These are phyloP conservation scores for Orestias chungarensis DNA, from an alignment of 2,797 vertebrate genomes.

Conservation along the genomic window DNA sequence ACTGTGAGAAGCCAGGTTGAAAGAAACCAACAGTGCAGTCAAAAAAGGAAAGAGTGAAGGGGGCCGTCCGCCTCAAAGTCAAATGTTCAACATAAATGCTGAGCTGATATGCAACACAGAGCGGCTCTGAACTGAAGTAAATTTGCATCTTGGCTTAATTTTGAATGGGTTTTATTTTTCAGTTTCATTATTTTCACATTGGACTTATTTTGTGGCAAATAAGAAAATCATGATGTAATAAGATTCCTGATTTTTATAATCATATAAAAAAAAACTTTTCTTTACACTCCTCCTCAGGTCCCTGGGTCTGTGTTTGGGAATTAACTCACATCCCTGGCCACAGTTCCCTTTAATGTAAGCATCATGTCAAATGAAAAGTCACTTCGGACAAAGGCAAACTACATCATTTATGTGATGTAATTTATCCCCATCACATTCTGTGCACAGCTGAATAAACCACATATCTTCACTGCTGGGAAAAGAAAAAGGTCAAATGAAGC, in stretches of 20 bases:
- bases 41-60: too few relatives aligned
- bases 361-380: slow-evolving; percentile 65
- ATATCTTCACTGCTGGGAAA: slow-evolving; percentile 40
- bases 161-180: too few relatives aligned
- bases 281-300: neutral
- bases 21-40: too few relatives aligned
- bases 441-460: slow-evolving; percentile 60
- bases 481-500: slow-evolving; percentile 48
- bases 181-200: too few relatives aligned
- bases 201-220: neutral
- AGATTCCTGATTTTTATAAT: neutral
- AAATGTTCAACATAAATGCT: neutral
- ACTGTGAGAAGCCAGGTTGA: too few relatives aligned
- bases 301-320: slow-evolving; percentile 45
- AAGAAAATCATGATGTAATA: neutral
- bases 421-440: slow-evolving; percentile 60
- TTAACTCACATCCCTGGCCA: slow-evolving; percentile 51
- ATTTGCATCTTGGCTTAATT: neutral
- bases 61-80: neutral
- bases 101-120: neutral
- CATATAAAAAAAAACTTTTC: too few relatives aligned
- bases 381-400: slow-evolving; percentile 65
- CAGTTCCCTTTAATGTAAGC: slow-evolving; percentile 53
- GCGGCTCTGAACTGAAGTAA: neutral
- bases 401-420: slow-evolving; percentile 67